Evolutionary conservation across 1,140 invertebrate species (phyloP).

Genomic region (Heliothis subflexa): DNA sequence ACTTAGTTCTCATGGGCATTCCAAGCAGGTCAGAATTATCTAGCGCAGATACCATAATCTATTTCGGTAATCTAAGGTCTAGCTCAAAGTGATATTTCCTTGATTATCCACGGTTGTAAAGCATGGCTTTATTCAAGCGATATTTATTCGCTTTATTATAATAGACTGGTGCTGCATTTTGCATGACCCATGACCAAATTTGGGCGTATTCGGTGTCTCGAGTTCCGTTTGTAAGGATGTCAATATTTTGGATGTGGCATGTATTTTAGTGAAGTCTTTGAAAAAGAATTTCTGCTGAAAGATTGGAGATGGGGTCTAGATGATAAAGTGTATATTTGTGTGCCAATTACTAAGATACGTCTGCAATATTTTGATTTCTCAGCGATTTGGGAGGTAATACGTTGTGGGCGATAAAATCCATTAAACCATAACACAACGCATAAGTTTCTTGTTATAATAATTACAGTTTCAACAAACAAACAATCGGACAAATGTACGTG

Average conservation of each 20-base stretch:
- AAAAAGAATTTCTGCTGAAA: no score
- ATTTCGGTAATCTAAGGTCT: constrained; percentile 2
- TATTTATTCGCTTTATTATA: constrained; percentile 31
- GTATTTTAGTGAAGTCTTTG: not conserved
- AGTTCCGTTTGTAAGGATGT: constrained; percentile 7
- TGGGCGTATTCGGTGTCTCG: constrained; percentile 41
- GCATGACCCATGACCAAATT: constrained; percentile 47
- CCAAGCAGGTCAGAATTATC: not conserved
- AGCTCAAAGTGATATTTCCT: constrained; percentile 30
- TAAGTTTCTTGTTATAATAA: constrained; percentile 27
- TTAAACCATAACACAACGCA: not conserved
- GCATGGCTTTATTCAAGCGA: not conserved
- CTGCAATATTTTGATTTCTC: no score
- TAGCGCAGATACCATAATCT: constrained; percentile 4
- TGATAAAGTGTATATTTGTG: no score
- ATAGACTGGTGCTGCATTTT: constrained; percentile 35
- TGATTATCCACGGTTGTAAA: not conserved
- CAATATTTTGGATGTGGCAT: constrained; percentile 16
- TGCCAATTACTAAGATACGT: no score
- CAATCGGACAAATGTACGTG: constrained; percentile 1
- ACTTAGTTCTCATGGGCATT: constrained; percentile 23
- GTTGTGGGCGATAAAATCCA: not conserved
- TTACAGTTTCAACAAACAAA: constrained; percentile 20
- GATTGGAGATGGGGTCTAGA: no score
- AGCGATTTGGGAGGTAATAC: not conserved